Evolutionary conservation across 2,888 invertebrate genomes (phyloP), one percentile per base, ranked within the genome.

Genomic region (Blera fallax): DNA sequence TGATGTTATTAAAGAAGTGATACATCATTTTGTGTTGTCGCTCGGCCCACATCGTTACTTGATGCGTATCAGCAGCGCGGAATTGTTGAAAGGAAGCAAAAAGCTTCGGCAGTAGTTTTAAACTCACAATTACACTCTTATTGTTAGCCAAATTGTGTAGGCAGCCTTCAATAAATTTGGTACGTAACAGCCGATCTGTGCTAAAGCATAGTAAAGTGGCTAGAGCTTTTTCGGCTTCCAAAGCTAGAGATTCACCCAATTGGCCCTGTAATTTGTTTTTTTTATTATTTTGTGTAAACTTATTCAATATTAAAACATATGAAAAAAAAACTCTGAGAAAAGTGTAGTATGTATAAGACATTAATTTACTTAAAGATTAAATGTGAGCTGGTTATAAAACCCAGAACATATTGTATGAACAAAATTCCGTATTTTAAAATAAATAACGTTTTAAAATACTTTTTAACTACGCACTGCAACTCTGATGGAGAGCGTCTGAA

Each of bases 151-250:
- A 93, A 92, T 98, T 98, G 89, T 97, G 96, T 54, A 98, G 93
- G 89, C 98, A 98, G 7, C 98, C 98, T 92, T 98, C 98, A 87
- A 98, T 98, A 90, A 98, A 98, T 92, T 98, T 98, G 93, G 97
- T 97, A 73, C 97, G 94, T 87, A 98, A 97, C 85, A 96, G 94
- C 88, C 97, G 95, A 91, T 98, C 98, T 1, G 97, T 97, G 89
- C 96, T 97, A 90, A 97, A 98, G 90, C 98, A 98, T 0, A 98
- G 93, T 24, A 98, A 93, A 88, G 97, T 97, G 88, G 97, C 97
- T 0, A 98, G 93, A 1, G 97, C 97, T 89, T 98, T 98, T 91
- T 98, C 98, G 0, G 98, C 98, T 92, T 98, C 98, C n/a, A 96
- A 91, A 0, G 97, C 97, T 65, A 98, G 92, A 0, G 98, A 97